Percentiles rank a stretch among this genome's conserved stretches.
Evolutionary conservation across 2,888 invertebrate species (phyloP).

Genomic region (Eupithecia subfuscata): DNA sequence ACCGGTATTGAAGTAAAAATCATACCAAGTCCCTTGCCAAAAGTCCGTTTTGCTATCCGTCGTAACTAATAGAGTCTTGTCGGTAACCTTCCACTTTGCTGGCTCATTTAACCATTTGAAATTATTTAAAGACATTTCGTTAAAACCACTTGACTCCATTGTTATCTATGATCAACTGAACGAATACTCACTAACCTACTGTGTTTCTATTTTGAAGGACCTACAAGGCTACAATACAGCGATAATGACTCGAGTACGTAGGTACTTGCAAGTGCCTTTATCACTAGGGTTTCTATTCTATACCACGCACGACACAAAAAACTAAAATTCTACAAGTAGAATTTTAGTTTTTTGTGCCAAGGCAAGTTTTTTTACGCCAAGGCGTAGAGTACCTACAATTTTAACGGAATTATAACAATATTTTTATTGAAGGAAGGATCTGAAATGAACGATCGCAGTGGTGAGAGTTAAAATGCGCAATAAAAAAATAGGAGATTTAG

Average conservation of each 20-base stretch:
- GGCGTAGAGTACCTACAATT: too few species aligned
- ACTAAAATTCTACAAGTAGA: too few species aligned
- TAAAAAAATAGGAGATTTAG: background rate
- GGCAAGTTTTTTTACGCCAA: too few species aligned
- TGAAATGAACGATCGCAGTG: too few species aligned
- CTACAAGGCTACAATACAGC: background rate
- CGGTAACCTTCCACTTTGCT: constrained; percentile 53
- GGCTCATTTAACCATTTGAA: constrained; percentile 73
- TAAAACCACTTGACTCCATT: constrained; percentile 29
- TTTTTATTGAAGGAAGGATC: too few species aligned
- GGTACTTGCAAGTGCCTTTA: too few species aligned
- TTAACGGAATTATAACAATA: too few species aligned
- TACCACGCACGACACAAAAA: too few species aligned
- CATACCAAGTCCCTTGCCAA: constrained; percentile 72
- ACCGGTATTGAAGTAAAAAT: constrained; percentile 63
- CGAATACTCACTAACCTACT: too few species aligned
- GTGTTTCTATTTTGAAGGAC: background rate
- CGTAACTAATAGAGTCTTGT: constrained; percentile 52
- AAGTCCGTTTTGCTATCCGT: constrained; percentile 71
- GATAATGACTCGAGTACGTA: background rate
- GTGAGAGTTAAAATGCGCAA: too few species aligned
- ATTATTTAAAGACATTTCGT: constrained; percentile 40
- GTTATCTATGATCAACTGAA: background rate
- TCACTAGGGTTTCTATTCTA: too few species aligned
- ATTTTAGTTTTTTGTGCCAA: too few species aligned